Evolutionary conservation across 2,888 invertebrate genomes (phyloP), one percentile per base, ranked within the genome.

Genomic region (Diabrotica balteata): DNA sequence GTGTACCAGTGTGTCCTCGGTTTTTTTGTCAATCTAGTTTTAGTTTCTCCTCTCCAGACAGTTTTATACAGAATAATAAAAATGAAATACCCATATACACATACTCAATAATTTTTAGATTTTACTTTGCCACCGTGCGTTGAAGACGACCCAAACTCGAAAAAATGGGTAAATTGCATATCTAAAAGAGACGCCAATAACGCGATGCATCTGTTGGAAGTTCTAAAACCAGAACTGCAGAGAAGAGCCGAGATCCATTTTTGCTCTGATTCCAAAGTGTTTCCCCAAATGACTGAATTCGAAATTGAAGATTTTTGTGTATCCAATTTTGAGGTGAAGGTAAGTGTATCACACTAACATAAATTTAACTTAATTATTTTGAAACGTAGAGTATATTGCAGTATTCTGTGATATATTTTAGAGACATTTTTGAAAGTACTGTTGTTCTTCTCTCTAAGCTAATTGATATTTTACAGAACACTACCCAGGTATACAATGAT

Each of bases 141-240:
- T 74, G 77, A 84, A 59, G 82, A 85, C 67, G 86, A 88, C 74
- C 84, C 85, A 1, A 85, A 85, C 6, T 86, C 87, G 68, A 86
- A 86, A 73, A 86, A 88, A 10, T 88, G 88, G 7, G 86, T 88
- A 47, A 90, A 90, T 80, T 93, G 93, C 81, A 86, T 93, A 58
- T 85, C 87, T 61, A 86, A 88, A 77, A 87, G 88, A 67, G 87
- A 89, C 73, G 85, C 91, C 7, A 86, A 86, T 63, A 87, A 87
- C 59, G 90, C 92, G 10, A 86, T 91, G 76, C 85, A 88, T 76
- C 81, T 93, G 54, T 82, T 91, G 61, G 89, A 88, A 82, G 84
- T 87, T 7, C 85, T 93, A 59, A 88, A 90, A 76, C 90, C 90
- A 1, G 88, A 90, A 77, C 81, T 93, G 69, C 87, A 88, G 53